Percentiles rank a stretch among this genome's conserved stretches.
Conservation (phyloP, 2,113 vertebrate genomes). For the Kobus ellipsiprymnus region DNA sequence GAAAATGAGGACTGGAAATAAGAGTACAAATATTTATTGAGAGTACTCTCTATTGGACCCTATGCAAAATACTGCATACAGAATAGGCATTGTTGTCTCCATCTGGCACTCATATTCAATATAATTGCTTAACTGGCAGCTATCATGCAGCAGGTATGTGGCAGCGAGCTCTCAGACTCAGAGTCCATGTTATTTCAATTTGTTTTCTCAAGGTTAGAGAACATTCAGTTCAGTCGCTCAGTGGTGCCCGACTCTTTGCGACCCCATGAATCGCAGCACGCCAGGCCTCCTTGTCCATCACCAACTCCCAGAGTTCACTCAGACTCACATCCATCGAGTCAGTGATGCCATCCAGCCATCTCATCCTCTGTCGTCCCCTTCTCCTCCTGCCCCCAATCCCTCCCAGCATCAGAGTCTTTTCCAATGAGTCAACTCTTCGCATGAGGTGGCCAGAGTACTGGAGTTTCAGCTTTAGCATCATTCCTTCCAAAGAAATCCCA, state of each 20-base stretch:
- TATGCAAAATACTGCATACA: background rate
- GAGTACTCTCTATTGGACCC: background rate
- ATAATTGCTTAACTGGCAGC: background rate
- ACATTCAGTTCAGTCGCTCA: background rate
- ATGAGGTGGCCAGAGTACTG: too few relatives aligned
- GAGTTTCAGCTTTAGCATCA: too few relatives aligned
- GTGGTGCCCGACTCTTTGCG: rapidly evolving
- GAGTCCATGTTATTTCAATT: background rate
- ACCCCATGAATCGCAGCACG: too few relatives aligned
- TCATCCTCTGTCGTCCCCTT: too few relatives aligned
- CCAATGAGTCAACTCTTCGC: too few relatives aligned
- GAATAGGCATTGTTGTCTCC: background rate
- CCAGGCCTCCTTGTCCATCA: too few relatives aligned
- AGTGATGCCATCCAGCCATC: too few relatives aligned
- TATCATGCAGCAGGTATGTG: background rate
- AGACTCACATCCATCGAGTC: rapidly evolving
- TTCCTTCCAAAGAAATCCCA: too few relatives aligned
- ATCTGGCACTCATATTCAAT: background rate
- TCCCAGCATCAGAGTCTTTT: too few relatives aligned
- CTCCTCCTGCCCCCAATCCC: too few relatives aligned
- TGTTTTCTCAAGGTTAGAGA: background rate
- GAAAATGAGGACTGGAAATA: background rate
- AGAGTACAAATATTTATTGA: background rate
- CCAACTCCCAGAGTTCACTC: too few relatives aligned
- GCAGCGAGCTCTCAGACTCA: background rate